Conservation (phyloP, 2,888 invertebrate genomes). For the Alviniconcha strummeri region DNA sequence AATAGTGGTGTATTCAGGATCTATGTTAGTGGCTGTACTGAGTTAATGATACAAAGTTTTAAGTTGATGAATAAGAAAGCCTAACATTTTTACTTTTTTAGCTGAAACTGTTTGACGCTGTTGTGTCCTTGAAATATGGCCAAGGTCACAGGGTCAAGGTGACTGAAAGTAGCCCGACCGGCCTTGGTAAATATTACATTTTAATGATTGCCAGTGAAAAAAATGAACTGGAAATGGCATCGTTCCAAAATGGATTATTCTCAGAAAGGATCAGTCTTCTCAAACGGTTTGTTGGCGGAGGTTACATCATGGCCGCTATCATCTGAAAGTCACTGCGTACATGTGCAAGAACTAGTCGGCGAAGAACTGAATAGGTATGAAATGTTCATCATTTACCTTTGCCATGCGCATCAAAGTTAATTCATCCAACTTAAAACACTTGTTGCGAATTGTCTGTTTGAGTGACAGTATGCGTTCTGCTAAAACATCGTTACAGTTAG, state of each 20-base stretch:
- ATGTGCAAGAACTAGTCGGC: background rate
- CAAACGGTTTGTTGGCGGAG: slow-evolving; percentile 16
- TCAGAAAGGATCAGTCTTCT: background rate
- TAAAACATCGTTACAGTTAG: no score
- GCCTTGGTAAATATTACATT: no score
- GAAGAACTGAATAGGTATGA: background rate
- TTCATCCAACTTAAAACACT: no score
- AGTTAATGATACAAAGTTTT: no score
- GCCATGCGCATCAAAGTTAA: no score
- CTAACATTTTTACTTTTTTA: background rate
- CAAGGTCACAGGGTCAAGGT: background rate
- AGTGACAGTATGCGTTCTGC: no score
- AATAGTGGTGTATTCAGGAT: no score
- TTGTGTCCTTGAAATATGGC: background rate
- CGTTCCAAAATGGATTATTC: background rate
- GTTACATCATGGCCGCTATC: slow-evolving; percentile 35
- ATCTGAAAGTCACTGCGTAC: slow-evolving; percentile 31
- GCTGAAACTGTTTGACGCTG: background rate
- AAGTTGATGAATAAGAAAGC: background rate
- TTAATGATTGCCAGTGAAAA: background rate
- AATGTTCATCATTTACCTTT: background rate
- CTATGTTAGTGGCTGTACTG: no score
- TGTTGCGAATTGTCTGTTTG: no score
- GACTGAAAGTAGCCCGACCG: no score
- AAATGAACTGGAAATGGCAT: no score